A percentile compares a stretch with the other conserved stretches of the same genome.
Evolutionary conservation across 92 coral and sea anemone genomes (phyloP).

Genomic region (Heliopora coerulea): DNA sequence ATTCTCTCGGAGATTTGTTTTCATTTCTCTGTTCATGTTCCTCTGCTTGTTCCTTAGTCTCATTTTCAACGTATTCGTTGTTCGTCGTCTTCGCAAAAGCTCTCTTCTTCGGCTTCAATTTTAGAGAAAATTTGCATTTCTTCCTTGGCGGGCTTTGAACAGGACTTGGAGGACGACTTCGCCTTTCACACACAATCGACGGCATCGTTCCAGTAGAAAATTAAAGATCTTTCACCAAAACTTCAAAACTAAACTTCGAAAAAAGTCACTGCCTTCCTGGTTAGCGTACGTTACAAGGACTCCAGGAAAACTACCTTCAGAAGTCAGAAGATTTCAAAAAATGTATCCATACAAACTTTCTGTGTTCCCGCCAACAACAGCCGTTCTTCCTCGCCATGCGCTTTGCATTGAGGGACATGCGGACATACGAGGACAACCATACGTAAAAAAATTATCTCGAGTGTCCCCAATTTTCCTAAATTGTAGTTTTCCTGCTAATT

Average conservation of each 20-base stretch:
- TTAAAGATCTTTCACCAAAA: not conserved
- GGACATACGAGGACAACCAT: too few species aligned
- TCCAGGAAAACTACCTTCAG: not conserved
- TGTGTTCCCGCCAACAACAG: slow-evolving; percentile 30
- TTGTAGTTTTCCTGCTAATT: too few species aligned
- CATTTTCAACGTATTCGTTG: slow-evolving; percentile 48
- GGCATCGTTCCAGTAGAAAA: slow-evolving; percentile 54
- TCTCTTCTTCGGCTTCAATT: slow-evolving; percentile 68
- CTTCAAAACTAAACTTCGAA: not conserved
- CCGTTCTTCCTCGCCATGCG: not conserved
- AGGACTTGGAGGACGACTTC: slow-evolving; percentile 79
- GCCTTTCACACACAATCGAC: slow-evolving; percentile 53
- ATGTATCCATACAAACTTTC: not conserved
- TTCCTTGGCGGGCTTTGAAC: slow-evolving; percentile 84
- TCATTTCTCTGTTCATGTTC: slow-evolving; percentile 12
- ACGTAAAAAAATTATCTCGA: too few species aligned
- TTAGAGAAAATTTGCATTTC: slow-evolving; percentile 78
- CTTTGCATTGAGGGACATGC: not conserved
- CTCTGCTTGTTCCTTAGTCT: slow-evolving; percentile 23
- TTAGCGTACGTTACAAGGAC: not conserved
- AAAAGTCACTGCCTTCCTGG: not conserved
- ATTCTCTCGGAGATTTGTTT: slow-evolving; percentile 39
- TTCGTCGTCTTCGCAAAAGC: slow-evolving; percentile 56
- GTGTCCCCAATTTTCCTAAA: too few species aligned
- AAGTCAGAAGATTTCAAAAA: not conserved